phyloP scores from a whole-genome alignment of 2,888 invertebrate species.

The Drosophila monieri region DNA sequence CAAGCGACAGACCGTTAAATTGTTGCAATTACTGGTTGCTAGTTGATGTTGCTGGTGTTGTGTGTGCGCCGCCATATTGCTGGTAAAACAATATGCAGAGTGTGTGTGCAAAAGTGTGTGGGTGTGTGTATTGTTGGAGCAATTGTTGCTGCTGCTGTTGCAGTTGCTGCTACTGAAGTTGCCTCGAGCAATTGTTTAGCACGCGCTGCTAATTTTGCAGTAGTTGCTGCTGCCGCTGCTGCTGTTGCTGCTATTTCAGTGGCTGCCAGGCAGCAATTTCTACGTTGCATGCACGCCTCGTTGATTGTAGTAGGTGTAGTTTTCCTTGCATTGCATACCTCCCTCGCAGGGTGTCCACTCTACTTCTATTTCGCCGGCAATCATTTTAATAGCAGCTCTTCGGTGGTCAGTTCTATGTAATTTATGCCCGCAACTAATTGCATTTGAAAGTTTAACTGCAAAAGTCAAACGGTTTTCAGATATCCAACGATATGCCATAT shows the following conservation, averaged over 20 bases:
- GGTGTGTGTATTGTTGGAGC: slow-evolving; percentile 45
- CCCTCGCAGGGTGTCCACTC: slow-evolving; percentile 36
- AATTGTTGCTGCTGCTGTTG: slow-evolving; percentile 24
- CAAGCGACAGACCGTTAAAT: slow-evolving; percentile 83
- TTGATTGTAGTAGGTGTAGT: slow-evolving; percentile 76
- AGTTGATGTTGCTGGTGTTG: slow-evolving; percentile 27
- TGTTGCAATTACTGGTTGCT: slow-evolving; percentile 81
- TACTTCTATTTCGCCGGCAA: slow-evolving; percentile 45
- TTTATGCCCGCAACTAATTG: slow-evolving; percentile 74
- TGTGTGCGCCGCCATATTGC: slow-evolving; percentile 66
- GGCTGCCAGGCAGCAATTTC: slow-evolving; percentile 76
- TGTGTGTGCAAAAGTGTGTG: slow-evolving; percentile 48
- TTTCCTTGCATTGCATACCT: background rate
- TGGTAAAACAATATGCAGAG: slow-evolving; percentile 76
- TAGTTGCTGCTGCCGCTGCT: slow-evolving; percentile 45
- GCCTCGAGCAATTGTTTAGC: slow-evolving; percentile 73
- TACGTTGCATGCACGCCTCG: slow-evolving; percentile 81
- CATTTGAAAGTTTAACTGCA: slow-evolving; percentile 78
- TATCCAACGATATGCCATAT: slow-evolving; percentile 41
- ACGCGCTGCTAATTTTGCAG: slow-evolving; percentile 76
- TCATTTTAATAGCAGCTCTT: slow-evolving; percentile 74
- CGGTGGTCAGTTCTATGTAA: slow-evolving; percentile 67
- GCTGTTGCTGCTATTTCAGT: slow-evolving; percentile 17
- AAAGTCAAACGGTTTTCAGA: slow-evolving; percentile 78
- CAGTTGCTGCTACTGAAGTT: slow-evolving; percentile 34